These are phyloP conservation scores for Percopsis transmontana DNA, from an alignment of 2,113 vertebrate genomes.

Conservation along the genomic window DNA sequence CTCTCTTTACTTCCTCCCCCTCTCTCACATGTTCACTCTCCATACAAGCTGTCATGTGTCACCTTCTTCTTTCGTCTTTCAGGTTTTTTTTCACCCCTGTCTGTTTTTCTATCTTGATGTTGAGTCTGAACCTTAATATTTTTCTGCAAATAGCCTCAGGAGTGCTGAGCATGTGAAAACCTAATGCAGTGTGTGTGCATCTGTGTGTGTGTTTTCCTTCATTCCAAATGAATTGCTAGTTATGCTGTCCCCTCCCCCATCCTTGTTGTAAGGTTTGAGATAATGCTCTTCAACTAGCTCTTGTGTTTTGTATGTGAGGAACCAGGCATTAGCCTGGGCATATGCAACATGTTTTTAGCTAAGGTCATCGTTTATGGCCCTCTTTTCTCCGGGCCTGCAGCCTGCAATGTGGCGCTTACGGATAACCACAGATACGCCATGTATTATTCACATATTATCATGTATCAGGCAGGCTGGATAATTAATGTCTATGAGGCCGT, in stretches of 20 bases:
- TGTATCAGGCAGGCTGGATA: conserved; percentile 69
- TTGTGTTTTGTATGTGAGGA: background rate
- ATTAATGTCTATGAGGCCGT: conserved; percentile 63
- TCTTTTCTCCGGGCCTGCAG: conserved; percentile 41
- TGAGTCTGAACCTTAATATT: background rate
- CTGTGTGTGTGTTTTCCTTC: conserved; percentile 33
- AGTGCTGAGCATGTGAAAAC: conserved; percentile 68
- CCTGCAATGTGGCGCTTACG: conserved; percentile 51
- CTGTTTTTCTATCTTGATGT: background rate
- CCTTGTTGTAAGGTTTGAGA: conserved; percentile 69
- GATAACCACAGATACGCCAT: conserved; percentile 67
- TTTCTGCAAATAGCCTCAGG: conserved; percentile 56
- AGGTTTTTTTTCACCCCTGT: background rate
- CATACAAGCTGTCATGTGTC: background rate
- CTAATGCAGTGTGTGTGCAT: conserved; percentile 58
- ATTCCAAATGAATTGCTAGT: conserved; percentile 68
- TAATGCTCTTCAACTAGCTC: conserved; percentile 74
- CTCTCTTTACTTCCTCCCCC: conserved; percentile 28
- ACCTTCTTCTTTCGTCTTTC: conserved; percentile 11
- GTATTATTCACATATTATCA: conserved; percentile 78
- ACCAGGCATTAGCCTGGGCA: conserved; percentile 39
- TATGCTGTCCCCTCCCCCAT: conserved; percentile 61
- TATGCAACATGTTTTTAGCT: conserved; percentile 66
- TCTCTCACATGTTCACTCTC: conserved; percentile 2
- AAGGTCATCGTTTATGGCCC: conserved; percentile 68